Evolutionary conservation across 2,797 vertebrate species (phyloP).

Genomic region (Alectoris magna): DNA sequence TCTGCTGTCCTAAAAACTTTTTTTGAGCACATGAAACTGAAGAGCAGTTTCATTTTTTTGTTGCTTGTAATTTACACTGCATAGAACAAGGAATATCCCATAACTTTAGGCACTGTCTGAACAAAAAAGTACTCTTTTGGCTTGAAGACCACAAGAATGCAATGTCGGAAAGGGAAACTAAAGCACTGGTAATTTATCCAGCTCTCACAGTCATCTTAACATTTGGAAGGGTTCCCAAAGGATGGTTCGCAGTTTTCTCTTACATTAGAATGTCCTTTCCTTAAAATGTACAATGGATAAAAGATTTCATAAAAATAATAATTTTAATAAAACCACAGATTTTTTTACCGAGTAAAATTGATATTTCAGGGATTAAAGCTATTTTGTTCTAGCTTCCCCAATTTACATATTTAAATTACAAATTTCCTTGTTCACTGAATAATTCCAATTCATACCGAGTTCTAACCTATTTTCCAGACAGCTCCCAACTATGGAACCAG

Average conservation of each 20-base stretch:
- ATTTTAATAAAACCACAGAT: not conserved
- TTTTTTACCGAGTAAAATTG: not conserved
- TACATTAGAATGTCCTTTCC: not conserved
- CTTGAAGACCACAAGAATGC: constrained; percentile 4
- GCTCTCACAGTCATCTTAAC: not conserved
- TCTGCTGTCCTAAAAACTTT: not conserved
- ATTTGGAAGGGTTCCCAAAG: not conserved
- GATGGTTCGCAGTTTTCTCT: not conserved
- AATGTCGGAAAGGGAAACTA: not conserved
- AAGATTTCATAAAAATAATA: not conserved
- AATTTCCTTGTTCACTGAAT: not conserved
- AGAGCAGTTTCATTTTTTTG: not conserved
- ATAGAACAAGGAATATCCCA: constrained; percentile 10
- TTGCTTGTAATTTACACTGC: not conserved
- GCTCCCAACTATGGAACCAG: not conserved
- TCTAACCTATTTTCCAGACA: not conserved
- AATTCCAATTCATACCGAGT: not conserved
- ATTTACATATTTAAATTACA: not conserved
- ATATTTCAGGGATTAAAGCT: not conserved
- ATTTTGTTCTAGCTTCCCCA: not conserved
- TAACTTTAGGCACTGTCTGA: not conserved
- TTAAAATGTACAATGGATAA: not conserved
- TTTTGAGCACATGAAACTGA: not conserved
- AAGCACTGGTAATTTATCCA: not conserved
- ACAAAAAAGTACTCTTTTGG: not conserved